Evolutionary conservation across 2,888 invertebrate genomes (phyloP), one percentile per base, ranked within the genome.

Genomic region (Synergus gifuensis): DNA sequence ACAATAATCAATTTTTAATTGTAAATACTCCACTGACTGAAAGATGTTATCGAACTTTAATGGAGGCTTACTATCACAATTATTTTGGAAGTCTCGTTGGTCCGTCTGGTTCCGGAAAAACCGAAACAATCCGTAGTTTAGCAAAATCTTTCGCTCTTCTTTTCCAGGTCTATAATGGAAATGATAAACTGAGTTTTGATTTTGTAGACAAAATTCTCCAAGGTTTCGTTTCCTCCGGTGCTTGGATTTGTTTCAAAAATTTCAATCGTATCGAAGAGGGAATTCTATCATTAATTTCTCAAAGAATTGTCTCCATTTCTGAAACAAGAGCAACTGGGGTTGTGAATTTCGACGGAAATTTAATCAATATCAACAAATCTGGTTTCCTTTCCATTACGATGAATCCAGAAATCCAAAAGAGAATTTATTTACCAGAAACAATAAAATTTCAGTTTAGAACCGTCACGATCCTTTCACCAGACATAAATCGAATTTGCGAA

Each of bases 361-460:
- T 94, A 82, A 87, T 96, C 36, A 89, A 86, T 5, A 89, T 95
- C 14, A 95, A 95, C 88, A 93, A 94, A 0, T 93, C 93, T 63
- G 95, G 95, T 85, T 95, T 95, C 87, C 94, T 96, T 79, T 95
- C 93, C 91, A 93, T 94, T 18, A 94, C 94, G 0, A 93, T 94
- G 92, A 94, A 94, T 89, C 93, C 94, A 0, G 92, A 87, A 5
- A 93, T 93, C 84, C 60, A 66, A 0, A 79, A 82, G 22, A 77
- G 82, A 44, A 93, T 93, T 2, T 92, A 93, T 81, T 87, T 95
- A 62, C 94, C 95, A 0, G 94, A 95, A 86, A 94, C 95, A 87
- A 91, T 95, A 44, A 95, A 92, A 87, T 86, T 93, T 7, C 90
- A 94, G 46, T 95, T 95, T 89, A 92, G 95, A 62, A 93, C 94